Evolutionary conservation across 2,888 invertebrate genomes (phyloP).

Genomic region (Pherbina coryleti): DNA sequence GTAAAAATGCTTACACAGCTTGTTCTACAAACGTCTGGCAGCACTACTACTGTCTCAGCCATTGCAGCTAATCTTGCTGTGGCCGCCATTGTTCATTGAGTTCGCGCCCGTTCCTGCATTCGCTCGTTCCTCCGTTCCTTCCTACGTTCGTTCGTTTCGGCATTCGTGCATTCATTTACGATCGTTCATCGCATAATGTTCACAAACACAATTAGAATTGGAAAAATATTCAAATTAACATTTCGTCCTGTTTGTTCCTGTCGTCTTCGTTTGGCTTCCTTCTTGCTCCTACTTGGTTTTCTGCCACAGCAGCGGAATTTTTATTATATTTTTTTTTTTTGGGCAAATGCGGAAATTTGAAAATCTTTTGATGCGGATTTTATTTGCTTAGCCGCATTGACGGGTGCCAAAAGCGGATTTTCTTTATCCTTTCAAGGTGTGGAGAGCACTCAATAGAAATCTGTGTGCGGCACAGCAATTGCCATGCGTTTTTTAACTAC

Average conservation of each 20-base stretch:
- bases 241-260: slow-evolving; percentile 17
- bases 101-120: slow-evolving; percentile 37
- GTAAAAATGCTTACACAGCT: slow-evolving; percentile 32
- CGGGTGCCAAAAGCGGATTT: slow-evolving; percentile 22
- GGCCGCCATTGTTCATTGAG: slow-evolving; percentile 34
- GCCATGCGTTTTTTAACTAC: neutral
- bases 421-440: slow-evolving; percentile 29
- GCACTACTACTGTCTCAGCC: slow-evolving; percentile 5
- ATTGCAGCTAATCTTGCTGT: slow-evolving; percentile 20
- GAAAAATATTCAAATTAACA: slow-evolving; percentile 55
- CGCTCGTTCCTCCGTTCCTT: slow-evolving; percentile 28
- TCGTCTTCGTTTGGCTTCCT: neutral
- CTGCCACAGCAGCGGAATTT: neutral
- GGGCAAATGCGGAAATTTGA: slow-evolving; percentile 18
- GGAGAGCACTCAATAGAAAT: neutral
- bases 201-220: slow-evolving; percentile 60
- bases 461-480: neutral
- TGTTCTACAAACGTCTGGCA: slow-evolving; percentile 30
- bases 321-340: neutral
- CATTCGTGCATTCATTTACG: slow-evolving; percentile 38
- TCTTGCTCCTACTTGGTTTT: neutral
- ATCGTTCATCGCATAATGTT: slow-evolving; percentile 55
- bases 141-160: slow-evolving; percentile 22
- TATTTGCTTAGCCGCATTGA: slow-evolving; percentile 24
- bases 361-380: slow-evolving; percentile 19